phyloP scores from a whole-genome alignment of 1,140 invertebrate species.

The Eupristina koningsbergeri region DNA sequence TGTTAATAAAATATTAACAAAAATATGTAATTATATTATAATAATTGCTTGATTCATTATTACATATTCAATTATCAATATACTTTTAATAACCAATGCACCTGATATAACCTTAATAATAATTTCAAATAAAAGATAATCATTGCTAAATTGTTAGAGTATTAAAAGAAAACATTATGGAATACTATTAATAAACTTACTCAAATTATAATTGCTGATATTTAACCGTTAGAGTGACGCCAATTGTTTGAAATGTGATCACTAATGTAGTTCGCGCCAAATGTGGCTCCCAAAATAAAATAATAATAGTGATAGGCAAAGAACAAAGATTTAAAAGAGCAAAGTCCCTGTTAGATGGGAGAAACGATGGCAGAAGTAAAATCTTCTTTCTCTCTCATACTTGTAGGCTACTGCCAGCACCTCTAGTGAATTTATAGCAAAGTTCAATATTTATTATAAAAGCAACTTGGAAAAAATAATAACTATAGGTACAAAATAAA shows the following conservation, averaged over 20 bases:
- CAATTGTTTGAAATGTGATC: constrained; percentile 48
- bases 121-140: too few species aligned
- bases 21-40: not conserved
- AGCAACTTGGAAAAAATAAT: too few species aligned
- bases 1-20: not conserved
- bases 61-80: not conserved
- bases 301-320: constrained; percentile 25
- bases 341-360: too few species aligned
- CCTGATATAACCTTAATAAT: constrained; percentile 33
- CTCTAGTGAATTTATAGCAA: too few species aligned
- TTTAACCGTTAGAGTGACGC: constrained; percentile 31
- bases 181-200: not conserved
- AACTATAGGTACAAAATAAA: too few species aligned
- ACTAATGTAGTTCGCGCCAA: constrained; percentile 44
- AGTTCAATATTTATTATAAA: too few species aligned
- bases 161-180: not conserved
- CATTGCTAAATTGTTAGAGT: not conserved
- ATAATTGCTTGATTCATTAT: not conserved
- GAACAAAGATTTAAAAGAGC: too few species aligned
- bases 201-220: constrained; percentile 2
- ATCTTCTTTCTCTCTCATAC: too few species aligned
- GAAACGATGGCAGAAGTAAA: too few species aligned
- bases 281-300: constrained; percentile 39
- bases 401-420: too few species aligned
- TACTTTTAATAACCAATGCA: not conserved